Evolutionary conservation across 2,888 invertebrate species (phyloP).

Genomic region (Crioceris asparagi): DNA sequence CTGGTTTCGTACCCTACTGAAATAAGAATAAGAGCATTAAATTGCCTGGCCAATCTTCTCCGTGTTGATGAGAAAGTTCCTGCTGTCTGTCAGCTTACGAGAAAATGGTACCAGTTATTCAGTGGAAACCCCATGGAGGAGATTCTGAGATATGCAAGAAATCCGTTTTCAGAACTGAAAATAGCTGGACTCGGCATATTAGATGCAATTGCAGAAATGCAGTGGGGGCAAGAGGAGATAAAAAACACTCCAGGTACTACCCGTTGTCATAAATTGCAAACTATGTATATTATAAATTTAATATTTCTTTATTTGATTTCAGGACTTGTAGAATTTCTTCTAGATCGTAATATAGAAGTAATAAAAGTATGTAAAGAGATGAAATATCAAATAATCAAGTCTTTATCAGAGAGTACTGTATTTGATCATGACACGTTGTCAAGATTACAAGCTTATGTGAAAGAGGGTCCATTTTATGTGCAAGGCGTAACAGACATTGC

Average conservation of each 20-base stretch:
- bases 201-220: slow-evolving; percentile 53
- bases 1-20: slow-evolving; percentile 52
- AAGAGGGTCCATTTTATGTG: slow-evolving; percentile 71
- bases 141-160: slow-evolving; percentile 44
- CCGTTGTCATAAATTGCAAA: not conserved
- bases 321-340: slow-evolving; percentile 67
- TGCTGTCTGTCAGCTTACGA: slow-evolving; percentile 42
- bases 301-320: too few relatives aligned
- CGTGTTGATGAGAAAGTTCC: slow-evolving; percentile 31
- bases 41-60: slow-evolving; percentile 51
- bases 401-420: slow-evolving; percentile 43
- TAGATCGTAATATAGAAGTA: slow-evolving; percentile 61
- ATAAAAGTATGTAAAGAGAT: slow-evolving; percentile 61
- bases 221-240: slow-evolving; percentile 72
- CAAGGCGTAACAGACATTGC: slow-evolving; percentile 62
- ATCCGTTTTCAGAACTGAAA: slow-evolving; percentile 74
- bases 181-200: slow-evolving; percentile 56
- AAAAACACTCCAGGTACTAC: slow-evolving; percentile 54
- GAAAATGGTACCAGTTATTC: slow-evolving; percentile 51
- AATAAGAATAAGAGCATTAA: slow-evolving; percentile 56
- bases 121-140: slow-evolving; percentile 47
- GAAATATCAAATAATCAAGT: slow-evolving; percentile 63
- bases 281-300: too few relatives aligned
- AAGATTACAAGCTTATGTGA: slow-evolving; percentile 57
- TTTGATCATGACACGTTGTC: slow-evolving; percentile 51